Base-by-base conservation (phyloP, 2,888 invertebrate species). In the Dolomedes plantarius region DNA sequence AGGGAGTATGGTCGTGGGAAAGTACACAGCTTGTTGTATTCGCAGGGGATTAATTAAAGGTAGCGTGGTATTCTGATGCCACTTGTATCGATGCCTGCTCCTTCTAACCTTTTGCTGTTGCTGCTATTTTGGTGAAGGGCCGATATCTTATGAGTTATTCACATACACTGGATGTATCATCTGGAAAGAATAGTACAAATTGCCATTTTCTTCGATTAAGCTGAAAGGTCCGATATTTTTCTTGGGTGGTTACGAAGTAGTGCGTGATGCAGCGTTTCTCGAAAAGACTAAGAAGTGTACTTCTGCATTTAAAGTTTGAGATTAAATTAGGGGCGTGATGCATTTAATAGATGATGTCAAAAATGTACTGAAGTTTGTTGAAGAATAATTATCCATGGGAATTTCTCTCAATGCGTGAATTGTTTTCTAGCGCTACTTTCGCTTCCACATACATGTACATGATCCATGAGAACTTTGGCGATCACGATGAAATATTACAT, bases 1-100 rank as follows among this genome's bases (percentile, higher is more conserved):
- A 46, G 74, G 79, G 36, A 79, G 79, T 79, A 86, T 23, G 86
- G 86, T 62, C 86, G 86, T 86, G 86, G 86, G 86, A 86, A 79
- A 41, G 28, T 64, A 64, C 73, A 79, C 86, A 86, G 86, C 79
- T 86, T 86, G 74, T 69, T 73, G 50, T 41, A 83, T 76, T 76
- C 69, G 62, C 72, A 36, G 71, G 56, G 83, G 83, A 85, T 85
- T 85, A 85, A 85, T 85, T 85, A 85, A 85, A 85, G 83, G 77
- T 68, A 78, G 27, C 67, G 77, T 73, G 77, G 77, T 32, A 71
- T 39, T 56, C 56, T 71, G 74, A 68, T 73, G 39, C 76, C 76
- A 76, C 71, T 71, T 76, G 76, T 71, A 76, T 71, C 76, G 71
- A 31, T 41, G 69, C 28, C 13, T 41, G 28, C 69, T 69, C 67